Percentiles rank a stretch among this genome's conserved stretches.
phyloP scores from a whole-genome alignment of 2,888 invertebrate species.

The Slavum lentiscoides region DNA sequence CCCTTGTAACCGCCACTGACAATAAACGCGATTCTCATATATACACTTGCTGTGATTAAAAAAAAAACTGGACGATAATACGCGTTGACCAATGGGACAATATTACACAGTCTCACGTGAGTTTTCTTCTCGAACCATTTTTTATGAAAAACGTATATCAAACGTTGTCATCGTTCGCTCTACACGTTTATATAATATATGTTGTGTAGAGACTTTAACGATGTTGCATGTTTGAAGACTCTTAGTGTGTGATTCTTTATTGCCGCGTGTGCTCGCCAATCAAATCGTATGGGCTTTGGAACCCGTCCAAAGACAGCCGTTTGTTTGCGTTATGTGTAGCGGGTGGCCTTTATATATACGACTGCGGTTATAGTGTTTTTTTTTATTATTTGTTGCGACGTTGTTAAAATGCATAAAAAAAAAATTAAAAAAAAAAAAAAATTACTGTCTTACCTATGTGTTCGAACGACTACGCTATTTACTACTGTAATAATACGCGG shows the following conservation, averaged over 20 bases:
- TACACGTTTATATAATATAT: not conserved
- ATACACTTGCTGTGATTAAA: too few species aligned
- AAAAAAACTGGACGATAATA: too few species aligned
- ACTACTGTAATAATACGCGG: too few species aligned
- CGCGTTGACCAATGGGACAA: too few species aligned
- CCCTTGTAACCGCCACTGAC: too few species aligned
- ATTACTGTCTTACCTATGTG: too few species aligned
- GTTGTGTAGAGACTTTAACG: slow-evolving; percentile 21
- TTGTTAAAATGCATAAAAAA: not conserved
- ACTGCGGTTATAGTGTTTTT: not conserved
- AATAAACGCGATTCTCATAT: too few species aligned
- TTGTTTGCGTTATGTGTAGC: not conserved
- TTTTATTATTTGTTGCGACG: too few species aligned
- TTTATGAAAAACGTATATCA: not conserved
- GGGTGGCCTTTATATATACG: not conserved
- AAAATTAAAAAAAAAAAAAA: too few species aligned
- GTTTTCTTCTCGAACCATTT: not conserved
- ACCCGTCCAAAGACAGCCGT: not conserved
- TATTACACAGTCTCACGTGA: too few species aligned
- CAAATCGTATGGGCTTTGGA: not conserved
- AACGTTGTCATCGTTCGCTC: too few species aligned
- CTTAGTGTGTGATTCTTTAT: not conserved
- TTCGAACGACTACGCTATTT: too few species aligned
- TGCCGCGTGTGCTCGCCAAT: not conserved
- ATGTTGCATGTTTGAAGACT: not conserved